Conservation (phyloP, 2,113 vertebrate genomes). For the Xenus cinereus region DNA sequence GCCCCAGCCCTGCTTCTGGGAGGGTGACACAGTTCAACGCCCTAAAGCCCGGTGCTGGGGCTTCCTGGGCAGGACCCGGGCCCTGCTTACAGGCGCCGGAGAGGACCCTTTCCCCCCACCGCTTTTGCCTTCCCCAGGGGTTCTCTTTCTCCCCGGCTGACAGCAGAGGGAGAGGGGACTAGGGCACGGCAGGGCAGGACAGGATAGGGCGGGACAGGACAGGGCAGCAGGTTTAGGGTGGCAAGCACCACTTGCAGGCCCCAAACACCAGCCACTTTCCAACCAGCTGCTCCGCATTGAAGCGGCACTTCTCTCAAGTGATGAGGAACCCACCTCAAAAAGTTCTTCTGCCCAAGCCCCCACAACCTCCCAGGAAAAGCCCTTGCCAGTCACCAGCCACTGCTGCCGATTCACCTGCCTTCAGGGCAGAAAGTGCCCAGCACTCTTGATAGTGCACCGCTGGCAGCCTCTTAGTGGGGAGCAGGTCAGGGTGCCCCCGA, state of each 20-base stretch:
- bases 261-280: not conserved
- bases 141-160: not conserved
- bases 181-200: not conserved
- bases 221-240: not conserved
- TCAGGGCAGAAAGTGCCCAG: too few species aligned
- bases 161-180: not conserved
- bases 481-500: not conserved
- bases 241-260: not conserved
- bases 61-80: not conserved
- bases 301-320: not conserved
- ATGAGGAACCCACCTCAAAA: not conserved
- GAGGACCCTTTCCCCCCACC: not conserved
- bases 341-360: not conserved
- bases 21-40: not conserved
- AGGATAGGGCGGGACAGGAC: not conserved
- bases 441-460: too few species aligned
- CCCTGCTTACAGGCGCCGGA: not conserved
- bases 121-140: not conserved
- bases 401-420: too few species aligned
- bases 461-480: not conserved
- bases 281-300: not conserved
- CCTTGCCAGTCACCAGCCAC: too few species aligned
- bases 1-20: not conserved
- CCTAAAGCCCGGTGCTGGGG: not conserved
- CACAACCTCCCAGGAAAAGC: too few species aligned